Base-by-base conservation (phyloP, 2,113 vertebrate genomes). In the Naja naja region DNA sequence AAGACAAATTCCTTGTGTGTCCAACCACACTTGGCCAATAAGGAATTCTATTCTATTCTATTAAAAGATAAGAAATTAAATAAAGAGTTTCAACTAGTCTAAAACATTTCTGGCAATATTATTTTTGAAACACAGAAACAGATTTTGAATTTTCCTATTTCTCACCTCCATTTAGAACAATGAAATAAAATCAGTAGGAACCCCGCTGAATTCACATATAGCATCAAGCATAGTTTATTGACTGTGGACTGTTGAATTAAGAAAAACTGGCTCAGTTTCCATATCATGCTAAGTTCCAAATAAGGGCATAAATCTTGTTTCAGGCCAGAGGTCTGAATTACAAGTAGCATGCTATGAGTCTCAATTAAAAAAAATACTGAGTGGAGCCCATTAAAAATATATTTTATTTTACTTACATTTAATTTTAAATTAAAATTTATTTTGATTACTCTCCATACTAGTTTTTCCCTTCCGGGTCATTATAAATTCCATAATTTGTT, bases 81-180 rank as follows among this genome's bases (percentile, higher is more conserved):
- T 94, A 95, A 94, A 96, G 94, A 93, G 93, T 92, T 94, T 95
- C 96, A 95, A 94, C 94, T 96, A 94, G 96, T 90, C 96, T 93
- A 91, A 22, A 0, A 85, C 95, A 39, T 91, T 93, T 91, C 96
- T 93, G 54, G 94, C 92, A 95, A 93, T 95, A 93, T 94, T 95
- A 94, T 64, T 93, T 96, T 94, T 95, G 95, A 96, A 96, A 96
- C 93, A 96, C 95, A 95, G 93, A 56, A 96, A 95, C 95, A 88
- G 87, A 93, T 95, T 97, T 81, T 43, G 34, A 43, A 39, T 81
- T 43, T 22, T 7, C 20, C 18, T 43, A 43, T 16, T 81, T 18
- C 74, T 43, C 74, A 4, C 34, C 34, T 22, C 34, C 34, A 20
- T 43, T 81, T 39, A 10, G 34, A 43, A 81, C 5, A 81, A 43